Evolutionary conservation across 2,888 invertebrate species (phyloP).

Genomic region (Micoletzkya japonica): DNA sequence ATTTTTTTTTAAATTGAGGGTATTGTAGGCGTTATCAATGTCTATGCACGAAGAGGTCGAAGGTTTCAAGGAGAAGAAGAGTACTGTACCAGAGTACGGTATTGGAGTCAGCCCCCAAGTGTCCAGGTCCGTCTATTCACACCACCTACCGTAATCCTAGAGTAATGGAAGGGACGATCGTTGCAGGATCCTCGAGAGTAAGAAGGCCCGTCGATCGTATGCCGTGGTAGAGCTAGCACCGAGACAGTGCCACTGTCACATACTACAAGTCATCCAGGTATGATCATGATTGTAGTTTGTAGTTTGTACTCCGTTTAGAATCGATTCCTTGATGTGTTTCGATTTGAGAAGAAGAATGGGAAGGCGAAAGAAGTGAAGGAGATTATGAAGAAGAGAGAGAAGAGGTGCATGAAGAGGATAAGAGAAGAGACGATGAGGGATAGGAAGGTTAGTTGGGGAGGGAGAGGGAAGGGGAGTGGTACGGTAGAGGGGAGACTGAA

Average conservation of each 20-base stretch:
- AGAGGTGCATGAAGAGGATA: background rate
- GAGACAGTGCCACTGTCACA: slow-evolving; percentile 42
- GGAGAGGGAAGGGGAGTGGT: background rate
- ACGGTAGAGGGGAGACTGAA: no score
- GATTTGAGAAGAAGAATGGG: no score
- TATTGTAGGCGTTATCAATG: no score
- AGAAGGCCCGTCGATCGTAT: slow-evolving; percentile 37
- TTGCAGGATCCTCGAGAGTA: slow-evolving; percentile 21
- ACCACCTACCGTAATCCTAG: background rate
- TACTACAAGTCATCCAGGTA: slow-evolving; percentile 28
- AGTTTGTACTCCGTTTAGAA: background rate
- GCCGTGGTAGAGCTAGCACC: slow-evolving; percentile 49
- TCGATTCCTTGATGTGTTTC: background rate
- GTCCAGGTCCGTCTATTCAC: background rate
- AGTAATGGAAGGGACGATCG: background rate
- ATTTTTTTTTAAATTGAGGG: no score
- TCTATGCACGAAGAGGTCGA: no score
- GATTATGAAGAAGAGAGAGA: background rate
- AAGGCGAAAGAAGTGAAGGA: background rate
- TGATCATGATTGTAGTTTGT: no score
- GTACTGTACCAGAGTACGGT: no score
- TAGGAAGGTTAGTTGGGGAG: background rate
- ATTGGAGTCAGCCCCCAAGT: background rate
- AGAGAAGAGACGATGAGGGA: background rate
- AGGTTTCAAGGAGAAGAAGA: no score